Conservation (phyloP, 2,797 vertebrate species). For the Pseudocheirus occidentalis region DNA sequence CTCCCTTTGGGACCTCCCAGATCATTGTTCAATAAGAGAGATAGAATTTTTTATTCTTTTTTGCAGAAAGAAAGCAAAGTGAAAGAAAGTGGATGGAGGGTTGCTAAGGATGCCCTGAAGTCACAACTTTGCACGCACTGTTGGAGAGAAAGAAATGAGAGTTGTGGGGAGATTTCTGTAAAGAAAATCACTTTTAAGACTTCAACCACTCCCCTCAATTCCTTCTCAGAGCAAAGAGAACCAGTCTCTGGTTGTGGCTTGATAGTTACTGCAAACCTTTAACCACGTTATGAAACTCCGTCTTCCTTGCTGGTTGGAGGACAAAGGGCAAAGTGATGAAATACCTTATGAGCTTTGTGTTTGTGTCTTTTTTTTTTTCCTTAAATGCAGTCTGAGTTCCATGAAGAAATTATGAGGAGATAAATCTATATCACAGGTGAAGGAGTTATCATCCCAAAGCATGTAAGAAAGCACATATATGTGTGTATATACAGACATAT, state of each 20-base stretch:
- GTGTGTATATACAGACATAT: background rate
- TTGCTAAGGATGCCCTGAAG: conserved; percentile 41
- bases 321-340: conserved; percentile 57
- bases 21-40: conserved; percentile 40
- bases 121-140: background rate
- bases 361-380: conserved; percentile 21
- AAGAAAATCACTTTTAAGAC: conserved; percentile 49
- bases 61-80: conserved; percentile 52
- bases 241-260: conserved; percentile 12
- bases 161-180: background rate
- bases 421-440: conserved; percentile 7
- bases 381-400: conserved; percentile 8
- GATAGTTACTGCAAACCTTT: conserved; percentile 58
- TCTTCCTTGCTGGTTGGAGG: conserved; percentile 51
- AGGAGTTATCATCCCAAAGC: background rate
- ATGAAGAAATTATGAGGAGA: conserved; percentile 8
- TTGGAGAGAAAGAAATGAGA: conserved; percentile 31
- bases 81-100: conserved; percentile 21
- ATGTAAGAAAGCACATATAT: background rate
- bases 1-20: conserved; percentile 11
- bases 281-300: conserved; percentile 33
- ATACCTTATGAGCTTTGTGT: background rate
- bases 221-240: conserved; percentile 27
- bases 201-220: conserved; percentile 5
- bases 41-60: background rate